phyloP scores from a whole-genome alignment of 2,888 invertebrate species.

The Conistra vaccinii region DNA sequence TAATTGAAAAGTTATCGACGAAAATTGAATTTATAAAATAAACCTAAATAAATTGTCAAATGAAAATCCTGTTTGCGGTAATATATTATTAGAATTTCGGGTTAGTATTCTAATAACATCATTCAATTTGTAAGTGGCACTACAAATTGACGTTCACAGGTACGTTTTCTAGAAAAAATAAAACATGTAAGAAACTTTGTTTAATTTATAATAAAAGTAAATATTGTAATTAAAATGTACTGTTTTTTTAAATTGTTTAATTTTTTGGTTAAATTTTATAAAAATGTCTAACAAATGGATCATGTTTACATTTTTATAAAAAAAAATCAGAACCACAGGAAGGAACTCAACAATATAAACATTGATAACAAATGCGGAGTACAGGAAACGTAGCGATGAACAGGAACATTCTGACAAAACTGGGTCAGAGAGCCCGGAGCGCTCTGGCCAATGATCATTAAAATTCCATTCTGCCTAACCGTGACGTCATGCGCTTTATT shows the following conservation, averaged over 20 bases:
- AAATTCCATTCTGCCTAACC: slow-evolving; percentile 57
- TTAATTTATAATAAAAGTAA: no score
- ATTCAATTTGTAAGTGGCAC: background rate
- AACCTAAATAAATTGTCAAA: background rate
- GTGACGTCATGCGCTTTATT: slow-evolving; percentile 36
- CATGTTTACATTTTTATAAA: background rate
- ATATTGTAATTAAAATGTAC: no score
- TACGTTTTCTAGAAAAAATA: no score
- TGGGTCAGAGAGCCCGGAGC: slow-evolving; percentile 56
- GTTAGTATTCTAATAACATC: background rate
- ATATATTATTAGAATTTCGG: background rate
- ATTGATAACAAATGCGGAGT: slow-evolving; percentile 38
- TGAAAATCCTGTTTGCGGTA: background rate
- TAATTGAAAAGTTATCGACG: background rate
- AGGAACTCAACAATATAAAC: slow-evolving; percentile 12
- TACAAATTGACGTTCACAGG: background rate
- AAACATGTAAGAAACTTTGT: no score
- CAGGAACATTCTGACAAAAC: slow-evolving; percentile 49
- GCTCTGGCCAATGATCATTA: slow-evolving; percentile 60
- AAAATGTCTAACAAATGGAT: no score
- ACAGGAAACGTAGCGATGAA: slow-evolving; percentile 22
- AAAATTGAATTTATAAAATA: background rate
- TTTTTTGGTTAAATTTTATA: no score
- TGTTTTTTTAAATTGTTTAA: no score
- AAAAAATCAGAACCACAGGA: background rate